A percentile compares a stretch with the other conserved stretches of the same genome.
Conservation (phyloP, 2,113 vertebrate genomes). For the Ictalurus furcatus region DNA sequence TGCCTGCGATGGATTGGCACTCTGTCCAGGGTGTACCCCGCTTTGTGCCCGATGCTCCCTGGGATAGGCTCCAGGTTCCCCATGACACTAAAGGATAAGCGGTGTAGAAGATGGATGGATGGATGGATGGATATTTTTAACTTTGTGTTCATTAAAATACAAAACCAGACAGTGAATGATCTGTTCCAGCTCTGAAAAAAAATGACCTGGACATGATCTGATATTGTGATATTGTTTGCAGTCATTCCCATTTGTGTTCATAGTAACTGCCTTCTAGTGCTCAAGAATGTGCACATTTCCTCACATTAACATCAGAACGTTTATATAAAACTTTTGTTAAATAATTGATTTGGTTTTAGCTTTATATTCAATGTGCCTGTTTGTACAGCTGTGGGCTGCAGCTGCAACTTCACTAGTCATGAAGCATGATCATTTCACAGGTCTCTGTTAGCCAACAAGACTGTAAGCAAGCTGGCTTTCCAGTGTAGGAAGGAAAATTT, state of each 20-base stretch:
- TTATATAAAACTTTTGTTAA: background rate
- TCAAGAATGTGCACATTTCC: background rate
- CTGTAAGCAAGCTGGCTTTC: background rate
- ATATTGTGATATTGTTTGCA: background rate
- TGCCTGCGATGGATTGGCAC: too few relatives aligned
- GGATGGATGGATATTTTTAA: too few relatives aligned
- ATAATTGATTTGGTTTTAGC: background rate
- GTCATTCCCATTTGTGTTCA: background rate
- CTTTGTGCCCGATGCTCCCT: too few relatives aligned
- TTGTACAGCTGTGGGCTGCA: background rate
- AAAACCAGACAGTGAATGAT: background rate
- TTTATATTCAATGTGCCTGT: background rate
- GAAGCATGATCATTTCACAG: background rate
- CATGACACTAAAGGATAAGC: too few relatives aligned
- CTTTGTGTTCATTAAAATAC: background rate
- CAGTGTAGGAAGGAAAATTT: background rate
- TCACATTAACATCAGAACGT: background rate
- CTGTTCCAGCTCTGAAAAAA: background rate
- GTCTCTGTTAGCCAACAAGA: background rate
- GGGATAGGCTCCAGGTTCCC: too few relatives aligned
- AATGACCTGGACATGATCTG: background rate
- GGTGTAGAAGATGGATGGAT: too few relatives aligned
- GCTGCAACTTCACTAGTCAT: background rate
- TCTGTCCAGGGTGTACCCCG: too few relatives aligned
- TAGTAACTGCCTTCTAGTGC: background rate